Percentiles rank a stretch among this genome's conserved stretches.
Conservation (phyloP, 1,140 invertebrate genomes). For the Penaeus vannamei region DNA sequence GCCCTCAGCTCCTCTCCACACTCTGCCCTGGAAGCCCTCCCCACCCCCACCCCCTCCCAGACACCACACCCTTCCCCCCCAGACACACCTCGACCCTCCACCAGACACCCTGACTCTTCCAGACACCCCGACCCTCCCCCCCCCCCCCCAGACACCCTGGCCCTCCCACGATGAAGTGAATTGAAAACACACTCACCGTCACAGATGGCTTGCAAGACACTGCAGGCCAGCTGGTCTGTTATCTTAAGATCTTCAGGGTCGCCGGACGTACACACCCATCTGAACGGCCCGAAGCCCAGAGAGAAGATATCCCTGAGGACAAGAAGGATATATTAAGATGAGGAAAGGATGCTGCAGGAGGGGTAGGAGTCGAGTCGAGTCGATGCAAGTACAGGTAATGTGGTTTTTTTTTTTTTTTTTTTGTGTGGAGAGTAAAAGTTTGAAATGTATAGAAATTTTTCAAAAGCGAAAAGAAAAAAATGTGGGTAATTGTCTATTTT, state of each 20-base stretch:
- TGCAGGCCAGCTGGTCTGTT: slow-evolving; percentile 77
- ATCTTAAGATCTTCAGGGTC: slow-evolving; percentile 74
- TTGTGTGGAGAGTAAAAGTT: too few species aligned
- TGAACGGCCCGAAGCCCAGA: slow-evolving; percentile 82
- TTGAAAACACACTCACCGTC: slow-evolving; percentile 65
- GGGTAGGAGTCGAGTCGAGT: too few species aligned
- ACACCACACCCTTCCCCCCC: background rate
- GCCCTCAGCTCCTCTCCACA: too few species aligned
- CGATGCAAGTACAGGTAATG: too few species aligned
- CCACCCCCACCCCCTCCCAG: too few species aligned
- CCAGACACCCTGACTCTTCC: background rate
- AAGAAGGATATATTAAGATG: background rate
- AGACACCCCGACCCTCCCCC: background rate
- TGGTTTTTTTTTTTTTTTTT: too few species aligned
- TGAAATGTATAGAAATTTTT: too few species aligned
- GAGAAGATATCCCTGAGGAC: slow-evolving; percentile 79
- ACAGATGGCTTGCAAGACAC: slow-evolving; percentile 74
- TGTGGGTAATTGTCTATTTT: too few species aligned
- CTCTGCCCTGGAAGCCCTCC: too few species aligned
- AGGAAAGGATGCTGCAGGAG: too few species aligned
- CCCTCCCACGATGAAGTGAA: too few species aligned
- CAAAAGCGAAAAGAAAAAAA: too few species aligned
- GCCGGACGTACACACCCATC: slow-evolving; percentile 81
- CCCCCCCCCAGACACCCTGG: background rate
- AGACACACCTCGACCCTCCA: background rate